Evolutionary conservation across 2,888 invertebrate species (phyloP), one percentile per base, ranked within the genome.

Genomic region (Melieria omissa): DNA sequence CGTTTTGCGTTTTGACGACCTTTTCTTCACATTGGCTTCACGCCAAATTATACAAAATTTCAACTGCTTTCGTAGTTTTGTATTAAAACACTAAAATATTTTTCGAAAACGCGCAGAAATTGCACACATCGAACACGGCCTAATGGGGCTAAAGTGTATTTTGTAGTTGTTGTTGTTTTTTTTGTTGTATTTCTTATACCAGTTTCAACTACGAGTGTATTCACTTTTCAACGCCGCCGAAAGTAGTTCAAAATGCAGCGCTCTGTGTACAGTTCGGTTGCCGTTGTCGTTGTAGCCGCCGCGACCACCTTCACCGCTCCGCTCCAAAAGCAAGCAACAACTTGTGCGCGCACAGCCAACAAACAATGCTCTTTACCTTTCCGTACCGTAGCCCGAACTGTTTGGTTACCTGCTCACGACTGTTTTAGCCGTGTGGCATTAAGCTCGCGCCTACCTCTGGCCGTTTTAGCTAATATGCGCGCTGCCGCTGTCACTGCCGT

Each of bases 321-420:
- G 29, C 29, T 29, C 29, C 47, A 46, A 46, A 67, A 61, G 52
- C 67, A n/a, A 49, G 16, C 49, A 60, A 67, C 16, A 10, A 45
- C 46, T 46, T 62, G 5, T 45, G 10, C 58, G 47, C 8, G 52
- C 44, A 54, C 54, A 47, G 61, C 60, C 16, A 41, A 6, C 58
- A 14, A 29, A 41, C n/a, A 66, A 16, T 42, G 49, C 42, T 42
- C 52, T 54, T 45, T 62, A 46, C 75, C 78, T 77, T 77, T 82
- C 83, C 82, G 83, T 77, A 75, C 76, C 80, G 78, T 78, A 78
- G 79, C 81, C 82, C 83, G 82, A 78, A 78, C 81, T 76, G 77
- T 78, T 83, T 78, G 81, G 79, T 80, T 81, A 80, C 80, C 82
- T 78, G 81, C 80, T 83, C 78, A 79, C 82, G 82, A 84, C 84